These are phyloP conservation scores for Orthosia gothica DNA, from an alignment of 2,888 invertebrate genomes.

Conservation along the genomic window DNA sequence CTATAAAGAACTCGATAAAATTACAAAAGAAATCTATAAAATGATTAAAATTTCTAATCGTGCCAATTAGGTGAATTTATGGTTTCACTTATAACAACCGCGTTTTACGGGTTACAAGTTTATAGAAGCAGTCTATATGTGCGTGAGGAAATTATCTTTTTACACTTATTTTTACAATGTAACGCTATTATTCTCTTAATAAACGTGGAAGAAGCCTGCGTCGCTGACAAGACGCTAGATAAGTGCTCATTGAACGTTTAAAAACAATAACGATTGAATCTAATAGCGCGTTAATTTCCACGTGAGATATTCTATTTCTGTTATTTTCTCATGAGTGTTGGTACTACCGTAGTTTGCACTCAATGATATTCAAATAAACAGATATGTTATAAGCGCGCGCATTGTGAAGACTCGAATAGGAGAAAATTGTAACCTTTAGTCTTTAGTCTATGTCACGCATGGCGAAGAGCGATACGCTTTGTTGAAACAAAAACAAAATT, in stretches of 20 bases:
- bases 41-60: constrained; percentile 89
- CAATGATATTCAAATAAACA: too few relatives aligned
- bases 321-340: constrained; percentile 41
- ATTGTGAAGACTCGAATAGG: too few relatives aligned
- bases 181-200: constrained; percentile 65
- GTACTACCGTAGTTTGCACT: constrained; percentile 15
- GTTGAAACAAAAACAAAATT: too few relatives aligned
- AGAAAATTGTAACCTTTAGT: too few relatives aligned
- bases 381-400: too few relatives aligned
- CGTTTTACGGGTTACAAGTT: constrained; percentile 66
- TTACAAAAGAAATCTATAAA: constrained; percentile 91
- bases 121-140: constrained; percentile 54
- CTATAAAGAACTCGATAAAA: constrained; percentile 88
- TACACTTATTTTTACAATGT: constrained; percentile 65
- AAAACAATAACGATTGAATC: constrained; percentile 67
- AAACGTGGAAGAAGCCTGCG: constrained; percentile 58
- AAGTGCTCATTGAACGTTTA: constrained; percentile 67
- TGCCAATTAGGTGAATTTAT: constrained; percentile 89
- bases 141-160: constrained; percentile 65
- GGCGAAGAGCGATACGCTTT: too few relatives aligned
- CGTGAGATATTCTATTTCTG: constrained; percentile 59
- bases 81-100: constrained; percentile 77
- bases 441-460: too few relatives aligned
- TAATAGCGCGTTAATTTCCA: constrained; percentile 67
- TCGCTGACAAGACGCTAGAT: constrained; percentile 66